phyloP scores from a whole-genome alignment of 1,140 invertebrate species.

The Aradophagus sp. region DNA sequence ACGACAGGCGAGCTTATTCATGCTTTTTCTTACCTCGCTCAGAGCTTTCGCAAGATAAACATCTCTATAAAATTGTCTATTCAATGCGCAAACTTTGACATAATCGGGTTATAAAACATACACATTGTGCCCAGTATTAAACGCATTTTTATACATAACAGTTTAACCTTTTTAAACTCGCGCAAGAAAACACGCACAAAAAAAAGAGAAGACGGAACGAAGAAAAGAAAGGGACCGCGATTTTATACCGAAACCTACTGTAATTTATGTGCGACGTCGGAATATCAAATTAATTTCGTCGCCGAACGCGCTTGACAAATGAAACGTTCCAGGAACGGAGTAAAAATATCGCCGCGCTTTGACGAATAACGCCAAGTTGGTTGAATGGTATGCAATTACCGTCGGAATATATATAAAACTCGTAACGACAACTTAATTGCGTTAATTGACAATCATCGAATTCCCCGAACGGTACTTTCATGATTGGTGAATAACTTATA shows the following conservation, averaged over 20 bases:
- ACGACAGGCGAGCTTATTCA: conserved; percentile 54
- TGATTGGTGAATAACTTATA: not conserved
- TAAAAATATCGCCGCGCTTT: too few relatives aligned
- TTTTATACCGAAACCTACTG: not conserved
- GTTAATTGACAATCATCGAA: too few relatives aligned
- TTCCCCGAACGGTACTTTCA: too few relatives aligned
- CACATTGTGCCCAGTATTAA: conserved; percentile 32
- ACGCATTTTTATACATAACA: not conserved
- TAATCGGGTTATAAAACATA: conserved; percentile 57
- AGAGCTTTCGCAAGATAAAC: conserved; percentile 42
- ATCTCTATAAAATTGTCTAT: conserved; percentile 56
- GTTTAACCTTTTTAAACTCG: too few relatives aligned
- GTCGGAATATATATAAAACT: too few relatives aligned
- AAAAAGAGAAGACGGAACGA: not conserved
- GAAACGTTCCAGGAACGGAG: conserved; percentile 13
- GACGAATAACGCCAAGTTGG: too few relatives aligned
- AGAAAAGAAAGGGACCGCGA: too few relatives aligned
- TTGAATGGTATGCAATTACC: too few relatives aligned
- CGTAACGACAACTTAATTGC: too few relatives aligned
- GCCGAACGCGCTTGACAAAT: conserved; percentile 5
- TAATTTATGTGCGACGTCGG: conserved; percentile 18
- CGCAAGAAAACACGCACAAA: too few relatives aligned
- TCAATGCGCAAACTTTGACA: conserved; percentile 49
- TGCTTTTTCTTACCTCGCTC: conserved; percentile 43
- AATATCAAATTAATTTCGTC: conserved; percentile 38